Base-by-base conservation (phyloP, 2,888 invertebrate species). In the Eilema griseolum region DNA sequence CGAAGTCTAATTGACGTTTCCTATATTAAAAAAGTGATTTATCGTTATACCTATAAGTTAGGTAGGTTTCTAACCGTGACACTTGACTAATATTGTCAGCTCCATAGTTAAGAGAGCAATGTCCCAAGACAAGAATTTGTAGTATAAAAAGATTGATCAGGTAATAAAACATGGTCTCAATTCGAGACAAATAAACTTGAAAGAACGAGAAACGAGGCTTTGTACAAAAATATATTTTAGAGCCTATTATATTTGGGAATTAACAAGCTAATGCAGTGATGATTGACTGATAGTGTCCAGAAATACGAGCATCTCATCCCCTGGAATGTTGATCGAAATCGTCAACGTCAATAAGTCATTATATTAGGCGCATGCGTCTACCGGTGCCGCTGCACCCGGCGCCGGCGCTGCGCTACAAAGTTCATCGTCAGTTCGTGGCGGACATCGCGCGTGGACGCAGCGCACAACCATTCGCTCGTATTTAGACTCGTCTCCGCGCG, bases 31-130 rank as follows among this genome's bases (percentile, higher is more conserved):
- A n/a, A n/a, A n/a, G n/a, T 41, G 33, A 41, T 41, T 41, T 41
- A 41, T 41, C 41, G 41, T 41, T 41, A 41, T 41, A 41, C 28
- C 2, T 28, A 28, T 28, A 28, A 5, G 28, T n/a, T n/a, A n/a
- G n/a, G n/a, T 37, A 37, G 33, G 41, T 16, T 41, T 16, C 4
- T 41, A 24, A 57, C 23, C 57, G 26, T 3, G n/a, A 16, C 4
- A 66, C 33, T 24, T 23, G 80, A 11, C n/a, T 26, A 85, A 89
- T 87, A 88, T 80, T 80, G 83, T 62, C 70, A 77, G 73, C 81
- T 91, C 93, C 93, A 90, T 90, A 90, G 86, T 88, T 79, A 81
- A 86, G 86, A 78, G 91, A 89, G 87, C 90, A 92, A 89, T 82
- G 91, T 88, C 89, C 88, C 88, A 81, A 79, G 75, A 76, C 74